phyloP scores from a whole-genome alignment of 2,888 invertebrate genomes.

The Synanthedon vespiformis region DNA sequence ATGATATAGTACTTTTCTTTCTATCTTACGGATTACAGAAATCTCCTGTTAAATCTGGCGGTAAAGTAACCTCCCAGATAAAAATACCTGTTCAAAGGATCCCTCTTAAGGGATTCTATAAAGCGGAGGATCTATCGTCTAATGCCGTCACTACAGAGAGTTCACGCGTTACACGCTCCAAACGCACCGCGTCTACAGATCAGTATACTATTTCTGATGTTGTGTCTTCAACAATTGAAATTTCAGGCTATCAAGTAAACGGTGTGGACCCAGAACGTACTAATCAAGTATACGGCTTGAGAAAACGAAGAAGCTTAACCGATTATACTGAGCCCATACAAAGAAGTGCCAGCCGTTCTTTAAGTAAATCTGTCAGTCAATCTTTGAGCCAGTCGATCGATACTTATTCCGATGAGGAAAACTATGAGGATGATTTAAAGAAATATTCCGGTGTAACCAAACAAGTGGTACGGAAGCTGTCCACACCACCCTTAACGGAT shows the following conservation, averaged over 20 bases:
- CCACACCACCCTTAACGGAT: conserved; percentile 43
- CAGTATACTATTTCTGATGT: conserved; percentile 1
- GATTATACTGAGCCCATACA: conserved; percentile 15
- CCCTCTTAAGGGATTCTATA: background rate
- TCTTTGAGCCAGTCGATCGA: conserved; percentile 50
- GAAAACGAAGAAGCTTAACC: conserved; percentile 30
- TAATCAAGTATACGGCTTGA: conserved; percentile 32
- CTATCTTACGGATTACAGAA: conserved; percentile 14
- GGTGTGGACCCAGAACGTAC: conserved; percentile 26
- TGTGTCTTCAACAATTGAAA: conserved; percentile 18
- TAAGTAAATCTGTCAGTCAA: conserved; percentile 47
- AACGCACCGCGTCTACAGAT: conserved; percentile 39
- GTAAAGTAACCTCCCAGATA: conserved; percentile 29
- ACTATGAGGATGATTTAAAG: conserved; percentile 31
- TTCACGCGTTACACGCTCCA: conserved; percentile 35
- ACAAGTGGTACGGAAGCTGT: conserved; percentile 41
- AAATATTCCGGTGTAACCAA: conserved; percentile 18
- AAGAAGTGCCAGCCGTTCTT: background rate
- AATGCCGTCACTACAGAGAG: conserved; percentile 29
- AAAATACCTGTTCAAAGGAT: conserved; percentile 5
- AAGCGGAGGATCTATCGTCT: conserved; percentile 19
- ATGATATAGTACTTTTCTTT: too few species aligned
- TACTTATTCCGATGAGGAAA: conserved; percentile 50
- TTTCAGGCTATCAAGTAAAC: conserved; percentile 32
- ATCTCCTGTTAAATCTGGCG: too few species aligned